phyloP scores from a whole-genome alignment of 2,113 vertebrate species.

The Trematocara zebra region DNA sequence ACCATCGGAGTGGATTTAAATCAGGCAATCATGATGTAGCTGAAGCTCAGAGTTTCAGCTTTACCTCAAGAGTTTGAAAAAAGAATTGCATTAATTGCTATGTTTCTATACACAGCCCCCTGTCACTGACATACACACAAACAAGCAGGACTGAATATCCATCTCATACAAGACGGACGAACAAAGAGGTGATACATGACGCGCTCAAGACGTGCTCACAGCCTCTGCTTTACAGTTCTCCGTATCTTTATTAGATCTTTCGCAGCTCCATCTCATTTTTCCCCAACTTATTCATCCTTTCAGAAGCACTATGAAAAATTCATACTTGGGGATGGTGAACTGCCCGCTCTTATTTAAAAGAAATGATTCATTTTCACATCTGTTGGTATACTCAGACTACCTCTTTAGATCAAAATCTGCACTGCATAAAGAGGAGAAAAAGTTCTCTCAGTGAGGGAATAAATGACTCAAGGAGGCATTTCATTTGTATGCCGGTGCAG shows the following conservation, averaged over 20 bases:
- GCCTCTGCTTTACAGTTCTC: background rate
- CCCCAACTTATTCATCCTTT: background rate
- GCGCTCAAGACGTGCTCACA: background rate
- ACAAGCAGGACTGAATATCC: background rate
- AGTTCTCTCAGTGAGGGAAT: background rate
- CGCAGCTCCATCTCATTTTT: background rate
- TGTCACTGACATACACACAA: background rate
- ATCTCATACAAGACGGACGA: background rate
- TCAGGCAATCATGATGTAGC: background rate
- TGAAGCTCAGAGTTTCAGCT: background rate
- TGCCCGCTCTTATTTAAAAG: background rate
- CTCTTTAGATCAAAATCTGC: slow-evolving; percentile 7
- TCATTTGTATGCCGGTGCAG: background rate
- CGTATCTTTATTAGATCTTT: slow-evolving; percentile 8
- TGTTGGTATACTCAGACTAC: background rate
- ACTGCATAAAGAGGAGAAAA: background rate
- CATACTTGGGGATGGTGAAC: background rate
- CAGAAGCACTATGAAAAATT: slow-evolving; percentile 21
- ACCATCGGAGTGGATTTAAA: background rate
- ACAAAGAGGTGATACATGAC: background rate
- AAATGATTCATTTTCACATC: slow-evolving; percentile 7
- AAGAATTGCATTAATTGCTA: background rate
- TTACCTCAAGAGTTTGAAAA: background rate
- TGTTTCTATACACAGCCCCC: background rate
- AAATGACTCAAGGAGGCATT: background rate